phyloP scores from a whole-genome alignment of 2,888 invertebrate species.

The Ptychoptera contaminata region DNA sequence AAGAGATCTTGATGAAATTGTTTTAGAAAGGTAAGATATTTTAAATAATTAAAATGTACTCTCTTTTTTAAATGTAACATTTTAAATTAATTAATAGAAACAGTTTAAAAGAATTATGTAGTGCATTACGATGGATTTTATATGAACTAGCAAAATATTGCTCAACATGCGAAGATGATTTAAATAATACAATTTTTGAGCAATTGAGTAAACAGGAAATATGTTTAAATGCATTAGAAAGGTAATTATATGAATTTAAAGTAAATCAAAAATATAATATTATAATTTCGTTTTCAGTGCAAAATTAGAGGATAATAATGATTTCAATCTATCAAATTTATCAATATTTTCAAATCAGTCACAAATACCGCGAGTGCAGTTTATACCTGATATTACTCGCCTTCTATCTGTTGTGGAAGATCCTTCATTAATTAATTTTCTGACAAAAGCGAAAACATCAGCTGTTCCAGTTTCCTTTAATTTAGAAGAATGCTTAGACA shows the following conservation, averaged over 20 bases:
- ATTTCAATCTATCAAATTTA: conserved; percentile 8
- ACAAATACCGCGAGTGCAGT: conserved; percentile 33
- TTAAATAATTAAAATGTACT: conserved; percentile 1
- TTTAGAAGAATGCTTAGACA: conserved; percentile 47
- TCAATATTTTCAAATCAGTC: conserved; percentile 13
- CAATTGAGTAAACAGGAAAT: conserved; percentile 23
- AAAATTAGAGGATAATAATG: neutral
- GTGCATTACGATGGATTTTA: conserved; percentile 47
- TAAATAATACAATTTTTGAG: conserved; percentile 56
- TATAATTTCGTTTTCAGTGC: neutral
- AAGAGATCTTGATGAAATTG: conserved; percentile 26
- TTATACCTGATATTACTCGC: conserved; percentile 50
- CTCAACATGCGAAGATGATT: conserved; percentile 58
- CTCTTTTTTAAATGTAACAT: conserved; percentile 6
- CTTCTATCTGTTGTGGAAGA: conserved; percentile 44
- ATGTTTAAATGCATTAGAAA: neutral
- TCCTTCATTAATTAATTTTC: conserved; percentile 38
- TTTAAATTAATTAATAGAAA: conserved; percentile 43
- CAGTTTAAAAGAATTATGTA: conserved; percentile 46
- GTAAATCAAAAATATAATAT: too few species aligned
- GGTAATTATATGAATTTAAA: too few species aligned
- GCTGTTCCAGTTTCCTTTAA: conserved; percentile 32
- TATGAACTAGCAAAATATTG: conserved; percentile 58
- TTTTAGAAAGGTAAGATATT: conserved; percentile 18
- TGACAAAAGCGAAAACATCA: conserved; percentile 35